Conservation (phyloP, 2,797 vertebrate genomes). For the Micrastur ruficollis region DNA sequence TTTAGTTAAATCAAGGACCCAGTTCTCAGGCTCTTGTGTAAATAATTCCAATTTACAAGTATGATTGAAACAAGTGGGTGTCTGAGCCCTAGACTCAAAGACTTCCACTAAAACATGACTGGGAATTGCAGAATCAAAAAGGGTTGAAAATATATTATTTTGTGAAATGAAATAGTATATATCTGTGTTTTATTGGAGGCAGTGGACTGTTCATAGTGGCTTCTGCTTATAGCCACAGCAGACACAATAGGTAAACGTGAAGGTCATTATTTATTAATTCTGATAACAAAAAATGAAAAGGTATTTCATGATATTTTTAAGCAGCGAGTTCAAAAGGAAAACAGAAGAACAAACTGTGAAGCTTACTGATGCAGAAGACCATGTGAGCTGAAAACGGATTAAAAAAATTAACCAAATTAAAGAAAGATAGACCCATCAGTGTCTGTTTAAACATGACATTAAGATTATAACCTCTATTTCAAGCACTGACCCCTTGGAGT, state of each 20-base stretch:
- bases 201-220: background rate
- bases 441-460: background rate
- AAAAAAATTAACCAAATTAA: background rate
- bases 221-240: background rate
- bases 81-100: background rate
- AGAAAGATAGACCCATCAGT: background rate
- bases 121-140: background rate
- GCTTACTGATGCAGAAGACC: background rate
- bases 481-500: background rate
- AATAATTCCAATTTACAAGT: background rate
- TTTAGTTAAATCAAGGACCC: background rate
- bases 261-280: background rate
- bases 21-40: background rate
- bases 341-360: background rate
- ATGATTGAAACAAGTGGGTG: background rate
- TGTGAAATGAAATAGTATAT: background rate
- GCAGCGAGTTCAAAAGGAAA: background rate
- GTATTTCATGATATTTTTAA: background rate
- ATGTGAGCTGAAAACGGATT: background rate
- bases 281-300: background rate
- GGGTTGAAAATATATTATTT: background rate
- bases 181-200: background rate
- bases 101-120: background rate
- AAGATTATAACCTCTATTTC: background rate
- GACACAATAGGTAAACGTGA: background rate